Base-by-base conservation (phyloP, 37 sponge, comb jelly and placozoan genomes). In the Amphimedon queenslandica region DNA sequence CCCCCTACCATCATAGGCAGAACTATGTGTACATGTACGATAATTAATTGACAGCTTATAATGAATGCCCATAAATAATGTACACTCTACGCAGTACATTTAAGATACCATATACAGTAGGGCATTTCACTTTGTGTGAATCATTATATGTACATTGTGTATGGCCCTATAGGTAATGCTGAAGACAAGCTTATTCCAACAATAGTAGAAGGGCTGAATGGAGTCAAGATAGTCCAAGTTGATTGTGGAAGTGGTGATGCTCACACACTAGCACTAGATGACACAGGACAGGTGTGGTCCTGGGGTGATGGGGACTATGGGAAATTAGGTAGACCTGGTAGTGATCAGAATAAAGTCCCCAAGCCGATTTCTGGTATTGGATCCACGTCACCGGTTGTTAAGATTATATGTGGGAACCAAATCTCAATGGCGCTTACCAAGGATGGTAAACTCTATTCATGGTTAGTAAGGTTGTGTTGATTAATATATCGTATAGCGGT, bases 231-330 rank as follows among this genome's bases (percentile, higher is more conserved):
- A 16, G 76, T 81, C 10, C 77, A 78, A 28, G 89, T 88, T 10
- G 83, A 69, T 41, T 91, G 92, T 71, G 83, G 96, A 24, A 84
- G 82, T 42, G 92, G 82, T 3, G 96, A 95, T 58, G 92, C 86
- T n/a, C 96, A 95, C 81, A 91, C 96, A 4, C 66, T 91, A 13
- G 91, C 91, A 4, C 80, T 93, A 25, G 85, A 88, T 27, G 60
- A 78, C 67, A 80, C 89, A 67, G 97, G 97, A 86, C 42, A 2
- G 74, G 27, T 95, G 86, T 95, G 96, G 96, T 80, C 86, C 0
- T 95, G 92, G 86, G 96, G 96, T 0, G 96, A 95, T 61, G 88
- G 86, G 27, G 92, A 87, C 42, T 90, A 67, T 75, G 92, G 95
- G 13, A 90, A 94, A 70, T 83, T 91, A 40, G 96, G 92, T 5